Evolutionary conservation across 2,888 invertebrate species (phyloP).

Genomic region (Troides helena): DNA sequence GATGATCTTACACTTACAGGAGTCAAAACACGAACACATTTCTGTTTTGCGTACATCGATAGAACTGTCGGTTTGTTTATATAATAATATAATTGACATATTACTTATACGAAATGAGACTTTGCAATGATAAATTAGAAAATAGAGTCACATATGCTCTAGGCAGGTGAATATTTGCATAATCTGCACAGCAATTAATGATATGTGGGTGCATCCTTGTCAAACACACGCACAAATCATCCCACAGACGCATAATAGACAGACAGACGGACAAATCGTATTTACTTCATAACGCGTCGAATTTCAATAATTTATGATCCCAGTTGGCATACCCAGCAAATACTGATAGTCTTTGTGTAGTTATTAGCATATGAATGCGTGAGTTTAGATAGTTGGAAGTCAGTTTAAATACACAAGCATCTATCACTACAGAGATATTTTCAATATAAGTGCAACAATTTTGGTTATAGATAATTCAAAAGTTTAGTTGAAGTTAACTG

Average conservation of each 20-base stretch:
- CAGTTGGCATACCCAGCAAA: constrained; percentile 2
- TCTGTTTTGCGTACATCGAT: too few species aligned
- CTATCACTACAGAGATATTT: too few species aligned
- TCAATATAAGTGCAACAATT: too few species aligned
- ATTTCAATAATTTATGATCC: constrained; percentile 20
- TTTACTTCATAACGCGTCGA: constrained; percentile 14
- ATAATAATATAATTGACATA: too few species aligned
- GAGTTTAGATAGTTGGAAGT: background rate
- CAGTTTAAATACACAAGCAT: too few species aligned
- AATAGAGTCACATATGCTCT: constrained; percentile 3
- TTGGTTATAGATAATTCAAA: too few species aligned
- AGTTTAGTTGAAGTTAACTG: too few species aligned
- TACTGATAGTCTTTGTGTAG: background rate
- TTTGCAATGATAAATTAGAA: constrained; percentile 1
- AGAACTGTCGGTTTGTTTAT: too few species aligned
- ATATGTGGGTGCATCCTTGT: constrained; percentile 22
- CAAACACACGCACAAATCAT: constrained; percentile 23
- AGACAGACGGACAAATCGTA: constrained; percentile 43
- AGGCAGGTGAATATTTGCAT: constrained; percentile 14
- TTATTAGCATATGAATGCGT: background rate
- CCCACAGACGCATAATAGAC: constrained; percentile 28
- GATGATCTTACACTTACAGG: too few species aligned
- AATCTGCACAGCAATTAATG: constrained; percentile 14
- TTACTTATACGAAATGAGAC: too few species aligned
- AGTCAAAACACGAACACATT: too few species aligned